Percentiles rank a stretch among this genome's conserved stretches.
Evolutionary conservation across 2,888 invertebrate genomes (phyloP).

Genomic region (Diaperis boleti): DNA sequence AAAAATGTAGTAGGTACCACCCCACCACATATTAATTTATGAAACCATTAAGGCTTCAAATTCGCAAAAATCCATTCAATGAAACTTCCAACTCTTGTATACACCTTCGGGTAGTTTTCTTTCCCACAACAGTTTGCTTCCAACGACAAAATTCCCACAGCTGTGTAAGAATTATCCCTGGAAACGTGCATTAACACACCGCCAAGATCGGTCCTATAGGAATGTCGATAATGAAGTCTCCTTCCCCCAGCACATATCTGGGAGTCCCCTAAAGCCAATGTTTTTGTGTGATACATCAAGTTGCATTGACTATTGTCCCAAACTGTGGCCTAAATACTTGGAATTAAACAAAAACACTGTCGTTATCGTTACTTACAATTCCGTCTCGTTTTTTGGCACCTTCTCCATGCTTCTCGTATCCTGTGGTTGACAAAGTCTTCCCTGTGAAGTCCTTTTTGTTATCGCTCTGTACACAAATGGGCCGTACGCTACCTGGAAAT

Average conservation of each 20-base stretch:
- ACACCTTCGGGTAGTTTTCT: constrained; percentile 14
- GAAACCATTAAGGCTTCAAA: background rate
- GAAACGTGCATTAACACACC: constrained; percentile 70
- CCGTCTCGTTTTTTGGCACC: constrained; percentile 8
- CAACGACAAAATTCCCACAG: constrained; percentile 9
- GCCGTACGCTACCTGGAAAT: background rate
- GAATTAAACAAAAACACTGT: background rate
- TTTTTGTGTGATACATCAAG: background rate
- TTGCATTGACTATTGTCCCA: constrained; percentile 54
- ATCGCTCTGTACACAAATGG: constrained; percentile 8
- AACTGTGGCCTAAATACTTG: constrained; percentile 10
- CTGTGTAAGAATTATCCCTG: constrained; percentile 43
- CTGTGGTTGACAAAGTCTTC: constrained; percentile 3
- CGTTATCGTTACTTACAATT: background rate
- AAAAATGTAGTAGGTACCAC: too few relatives aligned
- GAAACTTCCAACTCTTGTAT: constrained; percentile 9
- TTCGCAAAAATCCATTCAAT: constrained; percentile 15
- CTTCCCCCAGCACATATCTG: constrained; percentile 75
- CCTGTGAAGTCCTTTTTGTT: constrained; percentile 4
- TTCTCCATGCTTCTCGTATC: constrained; percentile 2
- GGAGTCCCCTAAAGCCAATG: constrained; percentile 59
- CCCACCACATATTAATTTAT: background rate
- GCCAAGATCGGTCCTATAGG: constrained; percentile 74
- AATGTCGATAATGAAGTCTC: constrained; percentile 65
- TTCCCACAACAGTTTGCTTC: constrained; percentile 7